Evolutionary conservation across 2,113 vertebrate species (phyloP).

Genomic region (Hyperopisus bebe): DNA sequence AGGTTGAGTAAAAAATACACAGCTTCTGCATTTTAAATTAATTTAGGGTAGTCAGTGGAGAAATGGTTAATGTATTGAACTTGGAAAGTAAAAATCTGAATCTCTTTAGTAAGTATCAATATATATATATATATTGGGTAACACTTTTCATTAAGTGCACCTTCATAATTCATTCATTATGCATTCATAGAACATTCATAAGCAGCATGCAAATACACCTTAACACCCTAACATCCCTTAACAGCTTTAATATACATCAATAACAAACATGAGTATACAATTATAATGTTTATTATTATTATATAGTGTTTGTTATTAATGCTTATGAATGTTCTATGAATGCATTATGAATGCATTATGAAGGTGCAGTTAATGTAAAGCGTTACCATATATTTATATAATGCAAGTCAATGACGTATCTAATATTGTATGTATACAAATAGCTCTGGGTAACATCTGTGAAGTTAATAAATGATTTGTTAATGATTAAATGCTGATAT

Average conservation of each 20-base stretch:
- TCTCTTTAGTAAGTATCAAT: neutral
- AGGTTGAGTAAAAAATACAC: neutral
- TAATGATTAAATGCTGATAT: neutral
- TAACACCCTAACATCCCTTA: too few relatives aligned
- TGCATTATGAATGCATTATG: too few relatives aligned
- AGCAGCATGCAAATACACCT: too few relatives aligned
- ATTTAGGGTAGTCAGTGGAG: neutral
- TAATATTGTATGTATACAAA: neutral
- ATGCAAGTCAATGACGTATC: neutral
- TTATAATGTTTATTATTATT: too few relatives aligned
- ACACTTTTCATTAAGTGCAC: too few relatives aligned
- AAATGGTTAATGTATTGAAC: neutral
- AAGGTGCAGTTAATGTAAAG: too few relatives aligned
- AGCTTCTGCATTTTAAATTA: neutral
- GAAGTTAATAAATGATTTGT: neutral
- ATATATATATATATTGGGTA: neutral
- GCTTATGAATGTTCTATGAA: too few relatives aligned
- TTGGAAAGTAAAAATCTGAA: neutral
- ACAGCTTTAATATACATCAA: too few relatives aligned
- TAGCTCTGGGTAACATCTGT: neutral
- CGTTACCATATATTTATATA: neutral
- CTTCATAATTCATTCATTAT: too few relatives aligned
- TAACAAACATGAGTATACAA: too few relatives aligned
- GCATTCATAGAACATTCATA: too few relatives aligned
- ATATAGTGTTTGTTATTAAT: too few relatives aligned